These are phyloP conservation scores for Hiodon tergisus DNA, from an alignment of 2,113 vertebrate genomes.

Conservation along the genomic window DNA sequence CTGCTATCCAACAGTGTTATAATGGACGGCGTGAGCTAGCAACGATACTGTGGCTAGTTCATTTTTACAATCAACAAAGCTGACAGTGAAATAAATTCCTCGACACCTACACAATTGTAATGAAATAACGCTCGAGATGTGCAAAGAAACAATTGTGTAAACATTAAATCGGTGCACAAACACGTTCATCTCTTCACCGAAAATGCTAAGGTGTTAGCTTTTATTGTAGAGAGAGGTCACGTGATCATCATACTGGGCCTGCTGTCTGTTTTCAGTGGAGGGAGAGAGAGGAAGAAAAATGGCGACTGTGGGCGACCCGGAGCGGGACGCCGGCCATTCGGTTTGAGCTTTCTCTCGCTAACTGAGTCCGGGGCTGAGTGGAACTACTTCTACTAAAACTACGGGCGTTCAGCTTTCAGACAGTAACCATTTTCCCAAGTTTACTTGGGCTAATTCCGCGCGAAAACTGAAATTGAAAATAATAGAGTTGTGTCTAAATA, in stretches of 20 bases:
- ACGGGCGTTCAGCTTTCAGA: constrained; percentile 29
- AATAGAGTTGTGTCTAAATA: constrained; percentile 51
- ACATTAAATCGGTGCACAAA: constrained; percentile 32
- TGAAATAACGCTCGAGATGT: neutral
- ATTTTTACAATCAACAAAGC: neutral
- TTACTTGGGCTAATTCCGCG: constrained; percentile 38
- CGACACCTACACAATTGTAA: neutral
- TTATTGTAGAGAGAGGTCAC: constrained; percentile 61
- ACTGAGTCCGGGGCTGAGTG: constrained; percentile 54
- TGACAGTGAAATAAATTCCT: neutral
- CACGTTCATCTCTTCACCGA: constrained; percentile 41
- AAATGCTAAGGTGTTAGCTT: neutral
- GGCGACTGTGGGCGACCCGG: constrained; percentile 80
- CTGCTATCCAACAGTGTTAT: too few species aligned
- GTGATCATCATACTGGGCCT: constrained; percentile 77
- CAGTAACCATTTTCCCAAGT: constrained; percentile 40
- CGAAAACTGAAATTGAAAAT: constrained; percentile 60
- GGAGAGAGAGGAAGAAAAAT: constrained; percentile 85
- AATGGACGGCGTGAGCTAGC: neutral
- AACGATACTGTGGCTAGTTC: neutral
- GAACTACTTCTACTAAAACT: constrained; percentile 37
- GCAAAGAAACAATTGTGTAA: constrained; percentile 18
- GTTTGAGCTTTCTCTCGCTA: constrained; percentile 71
- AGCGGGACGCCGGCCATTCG: constrained; percentile 82
- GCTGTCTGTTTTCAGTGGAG: constrained; percentile 79